Evolutionary conservation across 2,797 vertebrate genomes (phyloP).

Genomic region (Glyptemys insculpta): DNA sequence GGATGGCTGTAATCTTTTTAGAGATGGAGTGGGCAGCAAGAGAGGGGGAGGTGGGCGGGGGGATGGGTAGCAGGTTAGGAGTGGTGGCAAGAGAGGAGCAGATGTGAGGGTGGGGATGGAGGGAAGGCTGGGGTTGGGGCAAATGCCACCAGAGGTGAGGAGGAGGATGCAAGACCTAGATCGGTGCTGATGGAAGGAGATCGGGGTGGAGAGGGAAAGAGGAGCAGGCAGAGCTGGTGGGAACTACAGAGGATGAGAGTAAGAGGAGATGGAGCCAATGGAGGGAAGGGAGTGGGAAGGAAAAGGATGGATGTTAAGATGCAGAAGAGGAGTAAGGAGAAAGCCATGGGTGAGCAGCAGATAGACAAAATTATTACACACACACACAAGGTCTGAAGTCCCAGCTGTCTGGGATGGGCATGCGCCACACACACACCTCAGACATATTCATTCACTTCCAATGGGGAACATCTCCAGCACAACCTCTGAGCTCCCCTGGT

Average conservation of each 20-base stretch:
- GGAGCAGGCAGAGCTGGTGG: not conserved
- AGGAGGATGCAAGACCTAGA: not conserved
- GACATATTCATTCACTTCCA: not conserved
- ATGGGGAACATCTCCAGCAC: not conserved
- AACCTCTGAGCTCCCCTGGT: not conserved
- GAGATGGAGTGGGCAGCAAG: not conserved
- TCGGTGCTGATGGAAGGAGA: not conserved
- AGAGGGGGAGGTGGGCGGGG: not conserved
- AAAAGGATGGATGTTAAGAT: no score
- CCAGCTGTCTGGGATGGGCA: no score
- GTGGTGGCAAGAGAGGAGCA: not conserved
- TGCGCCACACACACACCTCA: no score
- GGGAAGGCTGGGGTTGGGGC: not conserved
- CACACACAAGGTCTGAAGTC: no score
- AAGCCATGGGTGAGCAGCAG: no score
- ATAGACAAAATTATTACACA: no score
- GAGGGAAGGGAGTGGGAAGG: not conserved
- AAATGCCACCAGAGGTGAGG: not conserved
- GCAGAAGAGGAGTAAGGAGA: no score
- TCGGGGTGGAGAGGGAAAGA: not conserved
- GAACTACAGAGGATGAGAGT: not conserved
- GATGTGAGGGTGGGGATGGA: not conserved
- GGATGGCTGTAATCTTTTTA: not conserved
- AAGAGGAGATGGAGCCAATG: not conserved
- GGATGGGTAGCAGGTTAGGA: not conserved